Evolutionary conservation across 1,140 invertebrate genomes (phyloP).

Genomic region (Gonatopus flavifemur): DNA sequence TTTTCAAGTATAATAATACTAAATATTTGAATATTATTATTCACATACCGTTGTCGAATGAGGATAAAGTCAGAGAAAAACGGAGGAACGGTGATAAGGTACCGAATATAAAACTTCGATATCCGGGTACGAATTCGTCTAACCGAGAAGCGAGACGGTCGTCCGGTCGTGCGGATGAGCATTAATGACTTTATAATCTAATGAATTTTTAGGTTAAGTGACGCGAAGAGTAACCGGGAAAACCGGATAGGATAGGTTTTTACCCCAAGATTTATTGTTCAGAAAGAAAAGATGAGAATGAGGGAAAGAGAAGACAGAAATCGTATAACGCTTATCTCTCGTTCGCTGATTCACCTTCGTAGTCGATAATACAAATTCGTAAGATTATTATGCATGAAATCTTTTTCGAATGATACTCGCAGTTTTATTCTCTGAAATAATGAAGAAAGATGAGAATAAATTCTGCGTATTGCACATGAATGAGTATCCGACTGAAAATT

Average conservation of each 20-base stretch:
- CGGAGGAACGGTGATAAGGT: not conserved
- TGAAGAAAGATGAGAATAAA: too few species aligned
- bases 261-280: slow-evolving; percentile 42
- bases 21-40: too few species aligned
- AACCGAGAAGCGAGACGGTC: slow-evolving; percentile 22
- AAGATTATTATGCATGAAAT: too few species aligned
- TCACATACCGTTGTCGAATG: too few species aligned
- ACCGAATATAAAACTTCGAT: too few species aligned
- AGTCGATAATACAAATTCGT: too few species aligned
- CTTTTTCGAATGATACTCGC: too few species aligned
- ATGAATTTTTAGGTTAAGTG: slow-evolving; percentile 51
- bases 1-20: too few species aligned
- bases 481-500: too few species aligned
- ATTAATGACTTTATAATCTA: slow-evolving; percentile 55
- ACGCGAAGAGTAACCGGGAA: slow-evolving; percentile 28
- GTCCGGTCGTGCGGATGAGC: slow-evolving; percentile 42
- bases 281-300: slow-evolving; percentile 34
- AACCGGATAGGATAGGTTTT: slow-evolving; percentile 39
- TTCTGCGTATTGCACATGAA: too few species aligned
- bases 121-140: slow-evolving; percentile 16
- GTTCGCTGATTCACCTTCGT: slow-evolving; percentile 33
- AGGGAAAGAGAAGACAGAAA: slow-evolving; percentile 30
- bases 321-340: slow-evolving; percentile 38
- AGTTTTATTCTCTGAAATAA: too few species aligned
- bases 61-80: too few species aligned